Base-by-base conservation (phyloP, 2,113 vertebrate species). In the Apeltes quadracus region DNA sequence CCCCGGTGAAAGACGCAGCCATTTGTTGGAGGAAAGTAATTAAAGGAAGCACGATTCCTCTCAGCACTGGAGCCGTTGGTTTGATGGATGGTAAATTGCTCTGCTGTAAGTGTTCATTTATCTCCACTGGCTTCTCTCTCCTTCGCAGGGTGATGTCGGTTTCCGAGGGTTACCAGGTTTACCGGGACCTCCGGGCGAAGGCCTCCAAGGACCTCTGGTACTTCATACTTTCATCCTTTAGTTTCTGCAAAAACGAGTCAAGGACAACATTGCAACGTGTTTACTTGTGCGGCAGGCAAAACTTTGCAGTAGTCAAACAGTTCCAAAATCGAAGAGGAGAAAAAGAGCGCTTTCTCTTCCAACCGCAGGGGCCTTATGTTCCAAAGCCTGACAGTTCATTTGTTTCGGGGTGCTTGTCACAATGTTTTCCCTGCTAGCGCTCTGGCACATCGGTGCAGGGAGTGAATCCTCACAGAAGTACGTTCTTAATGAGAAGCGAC, bases 131-230 rank as follows among this genome's bases (percentile, higher is more conserved):
- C 25, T 80, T 80, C 75, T 46, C 16, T 70, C 0, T 70, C 0
- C 61, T 76, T 88, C 90, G 25, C 78, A 97, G 95, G 95, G 96
- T 29, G 96, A 96, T 78, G 72, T 94, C 18, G 96, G 96, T 34
- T 94, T 92, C 50, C 91, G 95, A 84, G 96, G 96, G 72, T 79
- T 92, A 75, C 20, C 84, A 32, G 96, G 96, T 72, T 88, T 76
- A 44, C 85, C 93, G 0, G 96, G 96, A 77, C 92, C 94, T 50
- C 90, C 94, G 76, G 96, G 96, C 48, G 94, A 95, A 92, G 96
- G 96, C 20, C 71, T 95, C 14, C 95, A 94, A 91, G 96, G 96
- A 92, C 92, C 92, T 59, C 92, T 84, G 88, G 96, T 97, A 95
- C 39, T 43, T 54, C 7, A 39, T 64, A 71, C 54, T 83, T 68